phyloP scores from a whole-genome alignment of 2,888 invertebrate genomes.

The Phaonia tiefii region DNA sequence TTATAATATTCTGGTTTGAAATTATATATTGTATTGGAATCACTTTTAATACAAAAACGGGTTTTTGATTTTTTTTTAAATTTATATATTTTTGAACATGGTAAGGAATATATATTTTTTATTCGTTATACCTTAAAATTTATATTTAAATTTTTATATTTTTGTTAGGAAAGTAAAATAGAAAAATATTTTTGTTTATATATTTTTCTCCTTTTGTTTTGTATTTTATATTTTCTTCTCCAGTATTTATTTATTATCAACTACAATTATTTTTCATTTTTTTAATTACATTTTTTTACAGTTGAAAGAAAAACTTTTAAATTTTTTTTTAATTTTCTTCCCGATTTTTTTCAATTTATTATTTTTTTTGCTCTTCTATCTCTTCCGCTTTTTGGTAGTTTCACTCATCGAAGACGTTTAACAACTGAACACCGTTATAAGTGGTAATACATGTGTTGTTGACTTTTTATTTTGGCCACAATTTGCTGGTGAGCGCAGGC shows the following conservation, averaged over 20 bases:
- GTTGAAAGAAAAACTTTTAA: background rate
- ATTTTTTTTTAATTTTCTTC: slow-evolving; percentile 10
- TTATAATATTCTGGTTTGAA: too few relatives aligned
- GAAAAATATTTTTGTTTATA: too few relatives aligned
- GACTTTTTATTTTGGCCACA: slow-evolving; percentile 51
- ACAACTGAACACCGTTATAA: slow-evolving; percentile 67
- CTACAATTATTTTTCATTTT: slow-evolving; percentile 10
- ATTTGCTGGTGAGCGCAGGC: slow-evolving; percentile 31
- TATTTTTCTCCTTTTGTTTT: slow-evolving; percentile 2
- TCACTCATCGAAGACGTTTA: slow-evolving; percentile 65
- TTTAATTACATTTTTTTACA: background rate
- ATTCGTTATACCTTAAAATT: too few relatives aligned
- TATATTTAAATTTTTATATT: too few relatives aligned
- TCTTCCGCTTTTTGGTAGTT: slow-evolving; percentile 59
- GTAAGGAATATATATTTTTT: too few relatives aligned
- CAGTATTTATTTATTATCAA: slow-evolving; percentile 7
- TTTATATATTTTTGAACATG: too few relatives aligned
- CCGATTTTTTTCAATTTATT: slow-evolving; percentile 12
- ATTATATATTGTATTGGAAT: too few relatives aligned
- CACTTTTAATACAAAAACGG: too few relatives aligned
- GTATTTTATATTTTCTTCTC: background rate
- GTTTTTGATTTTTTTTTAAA: too few relatives aligned
- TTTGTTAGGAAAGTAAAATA: too few relatives aligned
- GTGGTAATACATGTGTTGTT: slow-evolving; percentile 49
- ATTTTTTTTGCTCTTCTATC: slow-evolving; percentile 33